Evolutionary conservation across 2,113 vertebrate genomes (phyloP).

Genomic region (Otolemur garnettii): DNA sequence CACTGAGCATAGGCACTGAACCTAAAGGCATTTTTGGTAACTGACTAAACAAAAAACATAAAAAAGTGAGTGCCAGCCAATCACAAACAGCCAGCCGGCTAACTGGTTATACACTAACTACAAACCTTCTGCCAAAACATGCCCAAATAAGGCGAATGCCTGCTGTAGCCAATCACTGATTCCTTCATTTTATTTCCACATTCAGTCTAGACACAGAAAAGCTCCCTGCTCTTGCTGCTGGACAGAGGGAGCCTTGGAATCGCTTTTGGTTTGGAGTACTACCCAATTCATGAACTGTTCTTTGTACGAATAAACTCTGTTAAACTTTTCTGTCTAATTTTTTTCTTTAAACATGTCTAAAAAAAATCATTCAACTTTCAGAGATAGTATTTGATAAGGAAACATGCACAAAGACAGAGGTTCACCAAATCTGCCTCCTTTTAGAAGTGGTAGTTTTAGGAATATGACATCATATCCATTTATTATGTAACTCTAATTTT

Average conservation of each 20-base stretch:
- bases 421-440: neutral
- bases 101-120: neutral
- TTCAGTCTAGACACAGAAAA: neutral
- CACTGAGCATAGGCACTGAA: neutral
- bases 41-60: neutral
- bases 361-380: neutral
- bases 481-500: neutral
- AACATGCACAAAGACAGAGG: neutral
- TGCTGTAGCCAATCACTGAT: neutral
- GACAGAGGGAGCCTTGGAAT: neutral
- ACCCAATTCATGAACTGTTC: neutral
- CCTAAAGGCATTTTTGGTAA: neutral
- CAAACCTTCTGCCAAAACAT: neutral
- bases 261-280: neutral
- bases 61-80: neutral
- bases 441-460: neutral
- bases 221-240: neutral
- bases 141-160: neutral
- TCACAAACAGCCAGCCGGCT: neutral
- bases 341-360: constrained; percentile 3
- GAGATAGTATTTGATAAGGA: neutral
- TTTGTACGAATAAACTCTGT: neutral
- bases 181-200: neutral
- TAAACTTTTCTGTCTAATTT: neutral
- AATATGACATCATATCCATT: neutral